Percentiles rank a stretch among this genome's conserved stretches.
These are phyloP conservation scores for Merluccius polli DNA, from an alignment of 2,797 vertebrate genomes.

Conservation along the genomic window DNA sequence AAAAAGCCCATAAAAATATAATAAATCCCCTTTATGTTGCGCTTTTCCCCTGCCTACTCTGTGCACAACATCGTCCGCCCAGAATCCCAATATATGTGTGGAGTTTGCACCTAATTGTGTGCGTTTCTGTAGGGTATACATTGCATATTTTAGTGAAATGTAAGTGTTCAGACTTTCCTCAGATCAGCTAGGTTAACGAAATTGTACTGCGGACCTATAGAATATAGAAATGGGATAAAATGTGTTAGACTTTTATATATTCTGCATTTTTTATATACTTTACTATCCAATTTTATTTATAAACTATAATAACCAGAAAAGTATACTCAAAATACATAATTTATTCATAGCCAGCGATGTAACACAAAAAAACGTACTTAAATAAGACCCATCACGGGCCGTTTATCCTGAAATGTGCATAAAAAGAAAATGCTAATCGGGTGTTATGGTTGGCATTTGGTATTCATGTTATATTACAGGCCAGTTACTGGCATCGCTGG, in stretches of 20 bases:
- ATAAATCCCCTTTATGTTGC: too few relatives aligned
- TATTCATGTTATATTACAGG: not conserved
- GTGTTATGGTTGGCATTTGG: not conserved
- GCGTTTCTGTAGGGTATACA: slow-evolving; percentile 6
- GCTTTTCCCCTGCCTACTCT: slow-evolving; percentile 5
- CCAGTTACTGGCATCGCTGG: not conserved
- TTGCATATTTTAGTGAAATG: too few relatives aligned
- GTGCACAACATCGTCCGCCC: slow-evolving; percentile 31
- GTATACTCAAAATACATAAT: not conserved
- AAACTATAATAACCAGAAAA: too few relatives aligned
- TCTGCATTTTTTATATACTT: not conserved
- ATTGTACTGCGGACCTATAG: not conserved
- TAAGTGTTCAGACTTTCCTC: not conserved
- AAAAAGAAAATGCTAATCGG: not conserved
- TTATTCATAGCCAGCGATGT: not conserved
- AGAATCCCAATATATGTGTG: slow-evolving; percentile 40
- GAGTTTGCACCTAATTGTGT: slow-evolving; percentile 33
- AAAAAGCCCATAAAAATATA: too few relatives aligned
- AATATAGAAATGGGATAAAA: not conserved
- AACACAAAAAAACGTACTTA: not conserved
- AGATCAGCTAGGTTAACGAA: slow-evolving; percentile 11
- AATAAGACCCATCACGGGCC: not conserved
- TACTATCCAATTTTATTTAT: too few relatives aligned
- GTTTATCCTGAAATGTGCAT: not conserved
- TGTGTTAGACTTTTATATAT: not conserved